Conservation (phyloP, 2,113 vertebrate genomes). For the Argyrosomus japonicus region DNA sequence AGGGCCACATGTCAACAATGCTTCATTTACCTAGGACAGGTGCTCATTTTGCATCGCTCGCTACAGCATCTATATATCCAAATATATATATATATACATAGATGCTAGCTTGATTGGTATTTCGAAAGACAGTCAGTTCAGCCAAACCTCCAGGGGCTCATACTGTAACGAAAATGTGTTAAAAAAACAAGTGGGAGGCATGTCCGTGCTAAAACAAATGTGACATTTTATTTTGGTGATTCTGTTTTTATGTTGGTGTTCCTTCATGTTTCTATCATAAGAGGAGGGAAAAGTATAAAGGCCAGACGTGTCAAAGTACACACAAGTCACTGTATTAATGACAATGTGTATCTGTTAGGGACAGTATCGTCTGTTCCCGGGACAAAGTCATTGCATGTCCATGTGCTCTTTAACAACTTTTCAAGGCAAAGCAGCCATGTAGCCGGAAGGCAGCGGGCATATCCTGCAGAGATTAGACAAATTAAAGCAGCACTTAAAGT, state of each 20-base stretch:
- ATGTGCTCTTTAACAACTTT: conserved; percentile 37
- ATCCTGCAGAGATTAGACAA: conserved; percentile 76
- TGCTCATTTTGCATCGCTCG: neutral
- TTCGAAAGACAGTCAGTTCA: neutral
- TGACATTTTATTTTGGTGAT: neutral
- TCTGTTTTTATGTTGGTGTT: conserved; percentile 1
- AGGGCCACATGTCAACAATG: neutral
- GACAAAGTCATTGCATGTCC: conserved; percentile 15
- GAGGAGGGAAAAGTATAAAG: too few relatives aligned
- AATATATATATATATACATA: neutral
- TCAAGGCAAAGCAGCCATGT: conserved; percentile 56
- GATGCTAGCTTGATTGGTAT: neutral
- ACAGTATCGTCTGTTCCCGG: conserved; percentile 15
- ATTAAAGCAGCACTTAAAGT: conserved; percentile 80
- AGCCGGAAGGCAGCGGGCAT: conserved; percentile 54
- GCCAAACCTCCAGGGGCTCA: neutral
- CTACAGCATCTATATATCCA: neutral
- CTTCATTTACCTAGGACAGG: neutral
- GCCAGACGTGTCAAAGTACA: neutral
- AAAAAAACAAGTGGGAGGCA: neutral
- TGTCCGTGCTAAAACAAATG: neutral
- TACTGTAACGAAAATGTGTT: neutral
- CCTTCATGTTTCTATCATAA: neutral
- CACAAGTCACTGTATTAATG: neutral
- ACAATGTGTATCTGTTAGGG: conserved; percentile 11